Conservation (phyloP, 92 coral and sea anemone species). For the Umimayanthus kanabou region DNA sequence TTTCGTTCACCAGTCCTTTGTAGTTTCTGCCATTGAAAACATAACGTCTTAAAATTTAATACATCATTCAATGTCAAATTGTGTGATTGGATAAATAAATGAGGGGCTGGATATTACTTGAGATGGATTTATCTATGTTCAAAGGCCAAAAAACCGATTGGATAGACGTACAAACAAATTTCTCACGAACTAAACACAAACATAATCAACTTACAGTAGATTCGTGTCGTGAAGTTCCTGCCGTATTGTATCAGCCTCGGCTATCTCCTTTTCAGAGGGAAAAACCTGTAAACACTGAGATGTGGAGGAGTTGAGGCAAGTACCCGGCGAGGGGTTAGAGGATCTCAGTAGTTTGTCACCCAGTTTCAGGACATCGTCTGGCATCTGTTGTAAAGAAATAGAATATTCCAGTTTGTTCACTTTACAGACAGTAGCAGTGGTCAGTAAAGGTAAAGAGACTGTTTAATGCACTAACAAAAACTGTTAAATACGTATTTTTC, state of each 20-base stretch:
- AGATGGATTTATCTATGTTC: too few relatives aligned
- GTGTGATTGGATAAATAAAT: background rate
- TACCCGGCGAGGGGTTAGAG: conserved; percentile 53
- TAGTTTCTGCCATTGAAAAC: conserved; percentile 65
- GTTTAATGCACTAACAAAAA: background rate
- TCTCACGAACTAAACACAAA: background rate
- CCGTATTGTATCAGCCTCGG: conserved; percentile 18
- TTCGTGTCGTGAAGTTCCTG: conserved; percentile 13
- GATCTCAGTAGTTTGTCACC: conserved; percentile 66
- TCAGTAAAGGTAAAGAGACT: background rate
- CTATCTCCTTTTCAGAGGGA: conserved; percentile 16
- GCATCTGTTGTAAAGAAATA: conserved; percentile 52
- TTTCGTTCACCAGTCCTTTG: conserved; percentile 67
- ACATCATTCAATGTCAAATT: background rate
- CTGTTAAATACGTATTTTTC: too few relatives aligned
- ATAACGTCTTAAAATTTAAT: too few relatives aligned
- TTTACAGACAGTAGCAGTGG: background rate
- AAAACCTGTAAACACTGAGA: background rate
- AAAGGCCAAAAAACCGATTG: background rate
- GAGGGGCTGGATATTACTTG: background rate
- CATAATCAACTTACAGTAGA: conserved; percentile 1
- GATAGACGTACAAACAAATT: background rate
- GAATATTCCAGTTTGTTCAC: background rate
- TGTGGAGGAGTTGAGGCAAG: conserved; percentile 33
- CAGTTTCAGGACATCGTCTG: conserved; percentile 68